Evolutionary conservation across 2,888 invertebrate species (phyloP), one percentile per base, ranked within the genome.

Genomic region (Acleris emargana): DNA sequence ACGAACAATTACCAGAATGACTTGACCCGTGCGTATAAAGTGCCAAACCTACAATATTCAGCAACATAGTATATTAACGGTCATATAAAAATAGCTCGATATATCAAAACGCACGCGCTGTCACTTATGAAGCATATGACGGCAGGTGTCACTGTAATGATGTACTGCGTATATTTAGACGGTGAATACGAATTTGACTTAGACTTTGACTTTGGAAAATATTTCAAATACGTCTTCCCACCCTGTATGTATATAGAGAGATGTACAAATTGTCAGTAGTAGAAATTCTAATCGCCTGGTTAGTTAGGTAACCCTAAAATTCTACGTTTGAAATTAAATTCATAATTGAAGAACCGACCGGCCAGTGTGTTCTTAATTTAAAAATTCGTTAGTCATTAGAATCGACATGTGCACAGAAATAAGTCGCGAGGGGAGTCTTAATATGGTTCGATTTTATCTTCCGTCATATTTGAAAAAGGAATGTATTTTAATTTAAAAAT

Each of bases 321-420:
- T n/a, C 43, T 5, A n/a, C n/a, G 6, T 43, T 45, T 45, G 1
- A n/a, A 6, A 17, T 45, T 45, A 17, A 45, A n/a, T n/a, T 16
- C 3, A n/a, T 45, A 45, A 45, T 45, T n/a, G 17, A n/a, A 17
- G 7, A n/a, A 16, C n/a, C 32, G 28, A 32, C 28, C 28, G 43
- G 54, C 42, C 54, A 45, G 45, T 54, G 28, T 53, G 57, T 45
- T 64, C 64, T 55, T 64, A 60, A 64, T 64, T 64, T 55, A 60
- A 60, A 55, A 64, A 64, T 64, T 59, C 64, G 64, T 60, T 64
- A 59, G 54, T 64, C 59, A 64, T 64, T 64, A 60, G 43, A 60
- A 64, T 64, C 64, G 64, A 60, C 64, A 64, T 64, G 64, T 64
- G 64, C 54, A 50, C 59, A 54, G 59, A 55, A 64, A 57, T 57